A percentile compares a stretch with the other conserved stretches of the same genome.
Evolutionary conservation across 2,888 invertebrate species (phyloP).

Genomic region (Eupithecia exiguata): DNA sequence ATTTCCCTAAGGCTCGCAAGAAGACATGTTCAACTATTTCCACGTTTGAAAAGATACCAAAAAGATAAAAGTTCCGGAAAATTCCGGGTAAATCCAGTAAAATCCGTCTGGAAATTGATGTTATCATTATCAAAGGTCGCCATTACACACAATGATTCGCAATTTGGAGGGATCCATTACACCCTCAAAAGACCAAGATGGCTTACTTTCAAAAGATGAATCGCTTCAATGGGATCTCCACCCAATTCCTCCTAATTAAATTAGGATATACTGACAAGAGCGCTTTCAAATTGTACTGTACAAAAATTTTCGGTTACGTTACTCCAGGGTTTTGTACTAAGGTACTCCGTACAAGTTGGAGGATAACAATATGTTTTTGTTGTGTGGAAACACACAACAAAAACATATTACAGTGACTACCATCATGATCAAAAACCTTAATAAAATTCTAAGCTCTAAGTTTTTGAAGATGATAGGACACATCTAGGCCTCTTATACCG

Average conservation of each 20-base stretch:
- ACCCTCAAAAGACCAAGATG: conserved; percentile 14
- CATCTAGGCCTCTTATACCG: too few species aligned
- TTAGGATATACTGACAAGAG: conserved; percentile 6
- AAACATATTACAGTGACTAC: too few species aligned
- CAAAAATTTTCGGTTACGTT: not conserved
- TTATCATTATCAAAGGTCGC: conserved; percentile 9
- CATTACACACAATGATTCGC: conserved; percentile 3
- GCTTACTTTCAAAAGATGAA: conserved; percentile 22
- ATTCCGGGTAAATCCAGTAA: not conserved
- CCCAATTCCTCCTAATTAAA: conserved; percentile 15
- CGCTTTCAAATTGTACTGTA: conserved; percentile 3
- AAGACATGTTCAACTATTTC: conserved; percentile 3
- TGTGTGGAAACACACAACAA: too few species aligned
- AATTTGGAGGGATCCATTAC: conserved; percentile 9
- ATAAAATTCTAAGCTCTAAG: too few species aligned
- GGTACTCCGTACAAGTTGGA: not conserved
- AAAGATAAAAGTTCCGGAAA: not conserved
- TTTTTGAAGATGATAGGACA: too few species aligned
- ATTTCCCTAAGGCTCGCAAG: not conserved
- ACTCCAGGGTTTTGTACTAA: not conserved
- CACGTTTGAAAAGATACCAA: not conserved
- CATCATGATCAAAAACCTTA: too few species aligned
- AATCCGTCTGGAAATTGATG: conserved; percentile 9
- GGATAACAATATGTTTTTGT: too few species aligned
- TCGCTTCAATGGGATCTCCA: conserved; percentile 17